phyloP scores from a whole-genome alignment of 2,888 invertebrate genomes.

The Drosophila kanekoi region DNA sequence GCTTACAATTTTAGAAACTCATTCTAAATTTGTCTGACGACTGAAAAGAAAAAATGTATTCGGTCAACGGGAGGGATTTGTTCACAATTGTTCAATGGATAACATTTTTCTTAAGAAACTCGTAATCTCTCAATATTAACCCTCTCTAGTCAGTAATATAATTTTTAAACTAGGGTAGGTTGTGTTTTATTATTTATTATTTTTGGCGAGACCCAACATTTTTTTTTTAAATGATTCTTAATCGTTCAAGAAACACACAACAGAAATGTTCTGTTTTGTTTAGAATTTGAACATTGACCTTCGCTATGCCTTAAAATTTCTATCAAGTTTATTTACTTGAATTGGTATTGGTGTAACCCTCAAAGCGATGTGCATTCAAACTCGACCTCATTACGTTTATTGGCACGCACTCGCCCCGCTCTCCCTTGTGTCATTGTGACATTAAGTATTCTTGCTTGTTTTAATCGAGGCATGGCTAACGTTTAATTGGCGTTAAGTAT shows the following conservation, averaged over 20 bases:
- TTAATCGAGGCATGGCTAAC: conserved; percentile 38
- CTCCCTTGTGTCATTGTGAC: conserved; percentile 8
- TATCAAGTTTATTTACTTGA: conserved; percentile 76
- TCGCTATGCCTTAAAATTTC: conserved; percentile 49
- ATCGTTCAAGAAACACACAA: conserved; percentile 39
- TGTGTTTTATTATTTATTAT: background rate
- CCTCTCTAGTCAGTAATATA: background rate
- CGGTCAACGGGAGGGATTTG: conserved; percentile 22
- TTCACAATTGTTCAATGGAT: conserved; percentile 14
- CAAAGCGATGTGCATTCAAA: conserved; percentile 24
- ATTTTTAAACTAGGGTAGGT: no score
- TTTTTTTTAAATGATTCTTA: conserved; percentile 30
- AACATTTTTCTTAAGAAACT: conserved; percentile 14
- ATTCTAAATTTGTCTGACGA: conserved; percentile 40
- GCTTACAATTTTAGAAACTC: conserved; percentile 35
- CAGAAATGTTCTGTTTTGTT: conserved; percentile 19
- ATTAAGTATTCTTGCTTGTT: conserved; percentile 42
- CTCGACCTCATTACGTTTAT: conserved; percentile 24
- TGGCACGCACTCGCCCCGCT: background rate
- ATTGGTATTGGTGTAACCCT: conserved; percentile 47
- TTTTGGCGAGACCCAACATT: conserved; percentile 17
- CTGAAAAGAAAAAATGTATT: conserved; percentile 7
- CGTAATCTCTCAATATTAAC: conserved; percentile 4
- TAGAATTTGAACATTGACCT: conserved; percentile 59
- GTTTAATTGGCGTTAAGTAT: conserved; percentile 67